These are phyloP conservation scores for Philhelius pedissequus DNA, from an alignment of 2,888 invertebrate species.

Conservation along the genomic window DNA sequence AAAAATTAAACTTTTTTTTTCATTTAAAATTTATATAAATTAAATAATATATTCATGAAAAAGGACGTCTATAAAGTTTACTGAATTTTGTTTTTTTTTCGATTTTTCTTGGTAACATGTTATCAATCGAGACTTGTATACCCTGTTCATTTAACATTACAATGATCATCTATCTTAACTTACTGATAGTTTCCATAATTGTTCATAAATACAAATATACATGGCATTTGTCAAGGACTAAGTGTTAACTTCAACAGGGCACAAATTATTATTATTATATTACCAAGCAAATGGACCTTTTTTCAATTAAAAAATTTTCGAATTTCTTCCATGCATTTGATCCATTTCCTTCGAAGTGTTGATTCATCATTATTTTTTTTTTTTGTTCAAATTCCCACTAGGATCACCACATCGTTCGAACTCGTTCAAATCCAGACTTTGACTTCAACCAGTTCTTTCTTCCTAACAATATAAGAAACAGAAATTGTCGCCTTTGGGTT, in stretches of 20 bases:
- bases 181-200: too few species aligned
- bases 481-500: background rate
- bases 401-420: background rate
- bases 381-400: background rate
- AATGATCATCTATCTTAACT: too few species aligned
- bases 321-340: background rate
- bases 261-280: background rate
- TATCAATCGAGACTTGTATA: too few species aligned
- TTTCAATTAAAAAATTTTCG: background rate
- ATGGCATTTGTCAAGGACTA: too few species aligned
- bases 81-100: too few species aligned
- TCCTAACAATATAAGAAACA: background rate
- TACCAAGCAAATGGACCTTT: background rate
- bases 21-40: too few species aligned
- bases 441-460: background rate
- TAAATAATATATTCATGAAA: too few species aligned
- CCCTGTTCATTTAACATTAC: too few species aligned
- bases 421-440: background rate
- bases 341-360: background rate
- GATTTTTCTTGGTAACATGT: too few species aligned
- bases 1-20: too few species aligned
- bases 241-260: background rate
- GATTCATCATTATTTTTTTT: background rate
- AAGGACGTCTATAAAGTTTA: too few species aligned
- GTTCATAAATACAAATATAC: too few species aligned